phyloP scores from a whole-genome alignment of 2,888 invertebrate species.

The Cosmia trapezina region DNA sequence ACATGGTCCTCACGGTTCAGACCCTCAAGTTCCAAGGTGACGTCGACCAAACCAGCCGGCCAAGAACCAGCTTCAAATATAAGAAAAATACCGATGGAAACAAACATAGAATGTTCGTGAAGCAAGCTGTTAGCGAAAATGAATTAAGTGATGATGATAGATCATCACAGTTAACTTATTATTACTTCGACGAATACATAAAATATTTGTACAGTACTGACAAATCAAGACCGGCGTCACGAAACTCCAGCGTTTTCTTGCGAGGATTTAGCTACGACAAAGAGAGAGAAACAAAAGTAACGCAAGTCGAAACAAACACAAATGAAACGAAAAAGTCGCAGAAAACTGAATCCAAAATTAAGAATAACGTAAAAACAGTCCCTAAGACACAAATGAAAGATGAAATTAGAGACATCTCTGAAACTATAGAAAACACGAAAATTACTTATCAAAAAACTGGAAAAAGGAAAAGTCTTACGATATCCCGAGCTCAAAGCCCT shows the following conservation, averaged over 20 bases:
- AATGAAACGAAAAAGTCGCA: constrained; percentile 66
- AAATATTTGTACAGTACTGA: constrained; percentile 81
- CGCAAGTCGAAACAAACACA: constrained; percentile 72
- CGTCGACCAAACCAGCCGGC: constrained; percentile 73
- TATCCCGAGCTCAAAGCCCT: constrained; percentile 85
- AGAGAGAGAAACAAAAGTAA: constrained; percentile 74
- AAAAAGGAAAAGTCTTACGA: constrained; percentile 85
- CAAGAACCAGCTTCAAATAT: constrained; percentile 83
- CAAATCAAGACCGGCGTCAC: constrained; percentile 79
- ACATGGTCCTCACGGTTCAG: constrained; percentile 84
- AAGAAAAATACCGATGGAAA: constrained; percentile 74
- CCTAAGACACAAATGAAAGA: constrained; percentile 58
- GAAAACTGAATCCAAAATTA: constrained; percentile 66
- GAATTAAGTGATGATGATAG: constrained; percentile 73
- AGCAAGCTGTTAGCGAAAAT: constrained; percentile 77
- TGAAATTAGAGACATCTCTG: constrained; percentile 58
- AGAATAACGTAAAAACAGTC: constrained; percentile 59
- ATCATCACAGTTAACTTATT: constrained; percentile 79
- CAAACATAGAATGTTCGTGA: constrained; percentile 86
- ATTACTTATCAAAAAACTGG: constrained; percentile 79
- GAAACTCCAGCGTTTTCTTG: constrained; percentile 78
- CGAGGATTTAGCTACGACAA: constrained; percentile 70
- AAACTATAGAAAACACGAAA: constrained; percentile 74
- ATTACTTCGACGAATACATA: constrained; percentile 83
- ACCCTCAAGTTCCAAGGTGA: constrained; percentile 84